Percentiles rank a stretch among this genome's conserved stretches.
Conservation (phyloP, 2,797 vertebrate genomes). For the Gallinago solitaria region DNA sequence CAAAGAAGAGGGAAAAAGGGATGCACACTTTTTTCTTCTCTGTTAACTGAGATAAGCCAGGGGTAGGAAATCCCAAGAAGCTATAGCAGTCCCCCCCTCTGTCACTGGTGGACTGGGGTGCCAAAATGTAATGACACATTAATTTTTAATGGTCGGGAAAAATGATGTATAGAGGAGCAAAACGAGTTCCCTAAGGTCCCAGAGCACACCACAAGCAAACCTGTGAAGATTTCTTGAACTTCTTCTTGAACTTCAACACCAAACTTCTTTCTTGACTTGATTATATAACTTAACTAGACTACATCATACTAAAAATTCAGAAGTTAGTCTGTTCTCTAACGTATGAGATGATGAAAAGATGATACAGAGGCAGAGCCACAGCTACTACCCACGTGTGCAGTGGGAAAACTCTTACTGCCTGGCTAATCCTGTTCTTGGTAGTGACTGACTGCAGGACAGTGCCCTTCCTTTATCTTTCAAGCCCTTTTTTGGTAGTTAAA, state of each 20-base stretch:
- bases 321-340: not conserved
- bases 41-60: not conserved
- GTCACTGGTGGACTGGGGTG: not conserved
- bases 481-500: not conserved
- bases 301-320: not conserved
- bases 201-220: not conserved
- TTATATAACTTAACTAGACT: not conserved
- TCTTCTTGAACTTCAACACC: not conserved
- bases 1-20: not conserved
- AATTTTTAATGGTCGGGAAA: not conserved
- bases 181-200: not conserved
- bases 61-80: not conserved
- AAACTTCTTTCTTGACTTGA: not conserved
- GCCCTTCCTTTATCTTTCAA: not conserved
- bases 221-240: not conserved
- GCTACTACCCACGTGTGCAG: not conserved
- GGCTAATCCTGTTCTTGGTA: not conserved
- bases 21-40: not conserved
- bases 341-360: not conserved
- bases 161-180: not conserved
- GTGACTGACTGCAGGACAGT: not conserved
- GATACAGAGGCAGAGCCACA: not conserved
- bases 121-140: not conserved
- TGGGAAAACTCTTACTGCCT: not conserved
- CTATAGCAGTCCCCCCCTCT: not conserved